These are phyloP conservation scores for Drosophila hydei DNA, from an alignment of 1,140 invertebrate species.

Conservation along the genomic window DNA sequence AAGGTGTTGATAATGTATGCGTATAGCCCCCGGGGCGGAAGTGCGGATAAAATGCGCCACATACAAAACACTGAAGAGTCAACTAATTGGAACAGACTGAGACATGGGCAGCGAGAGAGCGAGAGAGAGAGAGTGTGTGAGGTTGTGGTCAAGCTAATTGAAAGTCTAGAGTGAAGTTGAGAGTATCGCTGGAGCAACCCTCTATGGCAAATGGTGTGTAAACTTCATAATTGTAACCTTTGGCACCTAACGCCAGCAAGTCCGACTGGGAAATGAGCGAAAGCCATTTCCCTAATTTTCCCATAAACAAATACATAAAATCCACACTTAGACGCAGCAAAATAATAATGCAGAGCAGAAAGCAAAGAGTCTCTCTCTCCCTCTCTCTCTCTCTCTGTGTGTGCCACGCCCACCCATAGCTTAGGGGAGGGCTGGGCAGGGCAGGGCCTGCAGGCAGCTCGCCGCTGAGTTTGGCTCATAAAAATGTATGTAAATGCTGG, in stretches of 20 bases:
- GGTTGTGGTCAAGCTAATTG: conserved; percentile 11
- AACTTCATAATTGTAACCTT: conserved; percentile 83
- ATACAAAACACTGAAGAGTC: conserved; percentile 7
- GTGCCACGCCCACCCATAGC: conserved; percentile 33
- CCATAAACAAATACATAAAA: conserved; percentile 84
- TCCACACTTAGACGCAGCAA: conserved; percentile 77
- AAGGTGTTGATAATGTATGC: conserved; percentile 79
- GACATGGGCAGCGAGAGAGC: neutral
- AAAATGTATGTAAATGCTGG: conserved; percentile 77
- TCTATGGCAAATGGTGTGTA: conserved; percentile 76
- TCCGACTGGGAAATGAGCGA: conserved; percentile 50
- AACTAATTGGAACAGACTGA: conserved; percentile 34
- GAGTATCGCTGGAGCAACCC: conserved; percentile 17
- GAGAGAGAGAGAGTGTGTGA: conserved; percentile 1
- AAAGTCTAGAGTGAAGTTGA: neutral
- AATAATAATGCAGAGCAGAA: conserved; percentile 18
- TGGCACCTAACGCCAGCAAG: conserved; percentile 59
- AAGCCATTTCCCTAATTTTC: conserved; percentile 82
- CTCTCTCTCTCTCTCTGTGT: neutral
- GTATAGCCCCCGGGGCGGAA: conserved; percentile 17
- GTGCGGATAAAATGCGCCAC: conserved; percentile 47
- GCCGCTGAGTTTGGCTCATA: conserved; percentile 61
- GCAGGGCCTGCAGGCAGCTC: conserved; percentile 31
- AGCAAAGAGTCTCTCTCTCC: too few relatives aligned
- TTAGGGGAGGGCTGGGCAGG: neutral